Evolutionary conservation across 1,140 invertebrate genomes (phyloP).

Genomic region (Hypothenemus hampei): DNA sequence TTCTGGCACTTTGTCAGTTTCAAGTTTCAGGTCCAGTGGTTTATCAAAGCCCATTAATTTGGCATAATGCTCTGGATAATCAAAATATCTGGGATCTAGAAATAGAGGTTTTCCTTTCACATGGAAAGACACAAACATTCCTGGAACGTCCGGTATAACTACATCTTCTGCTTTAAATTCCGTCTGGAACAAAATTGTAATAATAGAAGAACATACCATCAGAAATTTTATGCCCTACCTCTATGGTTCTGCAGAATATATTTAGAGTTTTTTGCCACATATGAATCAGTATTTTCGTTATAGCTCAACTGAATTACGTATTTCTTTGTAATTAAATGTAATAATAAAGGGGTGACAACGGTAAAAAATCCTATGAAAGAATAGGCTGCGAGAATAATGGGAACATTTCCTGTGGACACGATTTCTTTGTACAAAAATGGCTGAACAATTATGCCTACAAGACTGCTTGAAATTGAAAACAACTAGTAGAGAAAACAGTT

Average conservation of each 20-base stretch:
- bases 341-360: slow-evolving; percentile 72
- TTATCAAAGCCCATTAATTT: slow-evolving; percentile 88
- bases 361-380: slow-evolving; percentile 72
- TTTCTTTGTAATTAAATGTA: slow-evolving; percentile 79
- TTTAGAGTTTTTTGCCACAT: slow-evolving; percentile 65
- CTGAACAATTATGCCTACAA: slow-evolving; percentile 62
- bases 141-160: slow-evolving; percentile 66
- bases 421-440: slow-evolving; percentile 65
- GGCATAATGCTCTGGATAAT: slow-evolving; percentile 66
- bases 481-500: slow-evolving; percentile 37
- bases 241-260: slow-evolving; percentile 58
- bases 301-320: slow-evolving; percentile 78
- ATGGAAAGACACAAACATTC: slow-evolving; percentile 75
- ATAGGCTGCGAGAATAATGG: slow-evolving; percentile 56
- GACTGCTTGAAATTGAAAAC: slow-evolving; percentile 74
- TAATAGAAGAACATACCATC: not conserved
- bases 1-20: not conserved
- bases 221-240: slow-evolving; percentile 48
- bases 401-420: slow-evolving; percentile 50
- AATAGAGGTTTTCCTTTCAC: slow-evolving; percentile 70
- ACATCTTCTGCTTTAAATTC: slow-evolving; percentile 73
- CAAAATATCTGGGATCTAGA: slow-evolving; percentile 65
- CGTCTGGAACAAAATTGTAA: slow-evolving; percentile 52
- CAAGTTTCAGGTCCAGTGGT: slow-evolving; percentile 77
- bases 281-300: slow-evolving; percentile 57